A percentile compares a stretch with the other conserved stretches of the same genome.
These are phyloP conservation scores for Pipistrellus pygmaeus DNA, from an alignment of 2,797 vertebrate genomes.

Conservation along the genomic window DNA sequence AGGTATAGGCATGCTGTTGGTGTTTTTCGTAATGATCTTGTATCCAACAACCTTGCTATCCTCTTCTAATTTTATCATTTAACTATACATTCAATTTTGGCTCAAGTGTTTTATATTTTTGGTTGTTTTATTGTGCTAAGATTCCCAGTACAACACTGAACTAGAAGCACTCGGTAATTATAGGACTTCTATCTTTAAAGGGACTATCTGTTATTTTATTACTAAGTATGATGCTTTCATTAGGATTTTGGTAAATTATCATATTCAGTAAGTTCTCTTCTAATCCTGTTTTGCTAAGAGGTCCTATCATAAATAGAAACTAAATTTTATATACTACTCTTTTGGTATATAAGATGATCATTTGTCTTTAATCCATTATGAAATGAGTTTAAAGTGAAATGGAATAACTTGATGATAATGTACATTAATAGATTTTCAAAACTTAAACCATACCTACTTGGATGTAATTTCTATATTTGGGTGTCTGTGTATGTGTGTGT, in stretches of 20 bases:
- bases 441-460: conserved; percentile 17
- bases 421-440: conserved; percentile 57
- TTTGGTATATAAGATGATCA: not conserved
- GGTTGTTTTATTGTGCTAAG: not conserved
- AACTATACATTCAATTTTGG: not conserved
- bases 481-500: not conserved
- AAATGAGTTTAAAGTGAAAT: conserved; percentile 41
- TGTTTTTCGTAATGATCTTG: not conserved
- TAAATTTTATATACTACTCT: conserved; percentile 14
- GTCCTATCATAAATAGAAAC: not conserved
- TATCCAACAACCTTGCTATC: not conserved
- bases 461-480: not conserved
- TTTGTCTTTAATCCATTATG: conserved; percentile 41
- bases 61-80: conserved; percentile 9
- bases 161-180: conserved; percentile 22
- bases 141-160: not conserved
- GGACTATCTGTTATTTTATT: not conserved
- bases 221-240: conserved; percentile 1
- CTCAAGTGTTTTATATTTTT: conserved; percentile 8
- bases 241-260: conserved; percentile 30
- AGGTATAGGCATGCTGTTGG: not conserved
- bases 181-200: conserved; percentile 35
- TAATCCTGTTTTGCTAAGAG: conserved; percentile 39
- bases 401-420: conserved; percentile 21
- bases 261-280: not conserved